phyloP scores from a whole-genome alignment of 2,113 vertebrate genomes.

The Tichodroma muraria region DNA sequence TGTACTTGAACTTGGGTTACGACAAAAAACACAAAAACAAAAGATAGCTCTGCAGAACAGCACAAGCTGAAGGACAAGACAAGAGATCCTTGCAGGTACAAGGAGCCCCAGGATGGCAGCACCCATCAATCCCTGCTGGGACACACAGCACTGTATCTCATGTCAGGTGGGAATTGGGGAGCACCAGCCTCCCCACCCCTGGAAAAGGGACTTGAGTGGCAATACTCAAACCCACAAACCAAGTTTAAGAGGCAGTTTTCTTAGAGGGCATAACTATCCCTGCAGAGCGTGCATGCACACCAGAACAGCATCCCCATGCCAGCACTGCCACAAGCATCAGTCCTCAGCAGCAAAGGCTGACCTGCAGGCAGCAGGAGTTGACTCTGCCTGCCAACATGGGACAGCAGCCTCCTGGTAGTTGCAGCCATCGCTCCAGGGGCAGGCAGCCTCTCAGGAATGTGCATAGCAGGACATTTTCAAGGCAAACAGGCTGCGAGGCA shows the following conservation, averaged over 20 bases:
- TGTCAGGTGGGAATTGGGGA: rapidly evolving
- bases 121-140: neutral
- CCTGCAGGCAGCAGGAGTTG: neutral
- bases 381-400: neutral
- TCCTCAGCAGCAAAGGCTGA: neutral
- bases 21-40: neutral
- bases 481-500: neutral
- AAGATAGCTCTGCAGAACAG: neutral
- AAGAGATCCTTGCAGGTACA: neutral
- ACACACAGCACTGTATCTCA: rapidly evolving
- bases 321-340: neutral
- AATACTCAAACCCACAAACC: neutral
- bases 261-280: neutral
- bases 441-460: constrained; percentile 35
- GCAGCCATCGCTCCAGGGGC: neutral
- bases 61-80: neutral
- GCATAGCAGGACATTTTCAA: neutral
- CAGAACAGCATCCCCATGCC: neutral
- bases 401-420: neutral
- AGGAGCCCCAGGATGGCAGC: neutral
- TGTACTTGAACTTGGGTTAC: neutral
- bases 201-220: neutral
- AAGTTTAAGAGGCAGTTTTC: neutral
- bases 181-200: too few species aligned
- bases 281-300: neutral